Evolutionary conservation across 2,113 vertebrate genomes (phyloP).

Genomic region (Paramisgurnus dabryanus): DNA sequence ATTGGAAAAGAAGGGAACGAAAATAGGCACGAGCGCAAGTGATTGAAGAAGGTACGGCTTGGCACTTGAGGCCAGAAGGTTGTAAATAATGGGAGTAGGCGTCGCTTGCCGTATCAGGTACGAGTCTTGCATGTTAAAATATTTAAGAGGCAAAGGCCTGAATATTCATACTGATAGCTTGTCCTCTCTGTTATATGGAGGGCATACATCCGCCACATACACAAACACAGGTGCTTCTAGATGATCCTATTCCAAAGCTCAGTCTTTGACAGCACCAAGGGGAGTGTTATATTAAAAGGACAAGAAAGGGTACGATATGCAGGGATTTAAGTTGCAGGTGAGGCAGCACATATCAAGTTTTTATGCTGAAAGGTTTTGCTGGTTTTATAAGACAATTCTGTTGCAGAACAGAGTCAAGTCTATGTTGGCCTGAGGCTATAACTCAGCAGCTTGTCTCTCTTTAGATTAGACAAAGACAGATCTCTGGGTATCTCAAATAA

Average conservation of each 20-base stretch:
- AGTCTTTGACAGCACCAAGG: constrained; percentile 14
- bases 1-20: constrained; percentile 54
- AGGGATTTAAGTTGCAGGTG: background rate
- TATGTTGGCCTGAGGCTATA: constrained; percentile 16
- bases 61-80: background rate
- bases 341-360: background rate
- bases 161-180: constrained; percentile 13
- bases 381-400: constrained; percentile 6
- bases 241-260: constrained; percentile 5
- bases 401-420: background rate
- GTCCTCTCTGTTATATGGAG: constrained; percentile 38
- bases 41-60: background rate
- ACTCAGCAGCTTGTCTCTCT: background rate
- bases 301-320: background rate
- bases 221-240: constrained; percentile 29
- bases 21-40: background rate
- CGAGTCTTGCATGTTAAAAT: constrained; percentile 26
- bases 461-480: constrained; percentile 27
- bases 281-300: constrained; percentile 12
- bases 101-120: constrained; percentile 10
- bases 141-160: constrained; percentile 24
- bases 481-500: background rate
- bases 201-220: constrained; percentile 58
- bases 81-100: constrained; percentile 13
- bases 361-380: background rate